A percentile compares a stretch with the other conserved stretches of the same genome.
phyloP scores from a whole-genome alignment of 1,140 invertebrate genomes.

The Conus betulinus region DNA sequence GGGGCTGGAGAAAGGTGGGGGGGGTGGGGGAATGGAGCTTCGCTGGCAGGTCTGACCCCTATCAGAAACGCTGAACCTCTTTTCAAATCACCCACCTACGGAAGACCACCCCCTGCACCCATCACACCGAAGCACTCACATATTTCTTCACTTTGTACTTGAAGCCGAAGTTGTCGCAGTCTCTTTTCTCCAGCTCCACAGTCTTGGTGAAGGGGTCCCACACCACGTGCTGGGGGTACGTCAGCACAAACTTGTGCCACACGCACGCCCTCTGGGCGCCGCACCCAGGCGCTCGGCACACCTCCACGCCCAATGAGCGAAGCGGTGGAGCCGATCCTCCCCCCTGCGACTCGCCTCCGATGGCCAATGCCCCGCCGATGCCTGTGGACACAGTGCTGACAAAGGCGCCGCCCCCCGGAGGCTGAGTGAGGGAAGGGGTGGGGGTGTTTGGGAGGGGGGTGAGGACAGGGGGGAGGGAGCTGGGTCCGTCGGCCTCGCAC shows the following conservation, averaged over 20 bases:
- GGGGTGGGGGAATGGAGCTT: too few species aligned
- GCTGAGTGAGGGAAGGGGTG: background rate
- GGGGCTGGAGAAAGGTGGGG: too few species aligned
- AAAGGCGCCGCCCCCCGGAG: background rate
- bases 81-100: background rate
- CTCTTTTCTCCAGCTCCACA: slow-evolving; percentile 15
- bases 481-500: background rate
- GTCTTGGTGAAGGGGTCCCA: slow-evolving; percentile 41
- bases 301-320: slow-evolving; percentile 15
- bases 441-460: background rate
- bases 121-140: slow-evolving; percentile 3
- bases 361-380: background rate
- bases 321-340: background rate
- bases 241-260: slow-evolving; percentile 35
- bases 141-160: slow-evolving; percentile 39
- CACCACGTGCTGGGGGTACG: slow-evolving; percentile 29
- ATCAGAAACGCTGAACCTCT: too few species aligned
- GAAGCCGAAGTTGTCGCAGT: slow-evolving; percentile 26
- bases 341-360: background rate
- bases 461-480: background rate
- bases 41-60: too few species aligned
- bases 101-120: background rate
- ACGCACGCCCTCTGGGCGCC: slow-evolving; percentile 4
- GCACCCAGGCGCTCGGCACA: slow-evolving; percentile 15
- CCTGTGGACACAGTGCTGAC: background rate